Evolutionary conservation across 2,888 invertebrate genomes (phyloP).

Genomic region (Falcaria lacertinaria): DNA sequence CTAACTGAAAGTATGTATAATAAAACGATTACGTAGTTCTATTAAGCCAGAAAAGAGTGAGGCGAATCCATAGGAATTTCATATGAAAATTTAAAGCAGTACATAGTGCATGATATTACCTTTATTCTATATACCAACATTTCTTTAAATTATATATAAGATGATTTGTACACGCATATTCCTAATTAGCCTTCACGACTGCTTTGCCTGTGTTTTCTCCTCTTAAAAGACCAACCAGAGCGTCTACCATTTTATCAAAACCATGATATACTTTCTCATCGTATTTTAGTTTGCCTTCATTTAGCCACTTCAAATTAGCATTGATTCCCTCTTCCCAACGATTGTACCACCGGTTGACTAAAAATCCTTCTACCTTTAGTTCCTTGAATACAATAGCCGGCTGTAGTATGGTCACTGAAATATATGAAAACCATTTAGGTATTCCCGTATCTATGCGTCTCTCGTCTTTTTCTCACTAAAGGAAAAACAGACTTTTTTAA

Average conservation of each 20-base stretch:
- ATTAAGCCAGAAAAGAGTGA: no score
- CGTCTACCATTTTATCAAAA: slow-evolving; percentile 86
- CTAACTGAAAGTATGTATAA: no score
- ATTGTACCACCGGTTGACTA: slow-evolving; percentile 76
- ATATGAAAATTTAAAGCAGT: neutral
- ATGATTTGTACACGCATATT: neutral
- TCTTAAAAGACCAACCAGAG: slow-evolving; percentile 81
- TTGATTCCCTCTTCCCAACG: slow-evolving; percentile 82
- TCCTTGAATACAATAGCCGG: slow-evolving; percentile 80
- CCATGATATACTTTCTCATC: slow-evolving; percentile 85
- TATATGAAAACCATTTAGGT: no score
- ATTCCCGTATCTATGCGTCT: no score
- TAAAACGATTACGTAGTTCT: no score
- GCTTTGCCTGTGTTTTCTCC: slow-evolving; percentile 87
- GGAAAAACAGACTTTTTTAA: no score
- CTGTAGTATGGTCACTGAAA: slow-evolving; percentile 74
- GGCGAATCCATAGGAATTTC: neutral
- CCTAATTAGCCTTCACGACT: slow-evolving; percentile 78
- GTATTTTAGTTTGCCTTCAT: slow-evolving; percentile 84
- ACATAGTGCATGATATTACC: neutral
- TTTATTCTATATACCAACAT: no score
- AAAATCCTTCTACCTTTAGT: slow-evolving; percentile 85
- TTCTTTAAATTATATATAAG: no score
- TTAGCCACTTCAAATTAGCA: slow-evolving; percentile 82
- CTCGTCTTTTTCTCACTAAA: no score